Percentiles rank a stretch among this genome's conserved stretches.
Evolutionary conservation across 2,113 vertebrate species (phyloP).

Genomic region (Brachyhypopomus gauderio): DNA sequence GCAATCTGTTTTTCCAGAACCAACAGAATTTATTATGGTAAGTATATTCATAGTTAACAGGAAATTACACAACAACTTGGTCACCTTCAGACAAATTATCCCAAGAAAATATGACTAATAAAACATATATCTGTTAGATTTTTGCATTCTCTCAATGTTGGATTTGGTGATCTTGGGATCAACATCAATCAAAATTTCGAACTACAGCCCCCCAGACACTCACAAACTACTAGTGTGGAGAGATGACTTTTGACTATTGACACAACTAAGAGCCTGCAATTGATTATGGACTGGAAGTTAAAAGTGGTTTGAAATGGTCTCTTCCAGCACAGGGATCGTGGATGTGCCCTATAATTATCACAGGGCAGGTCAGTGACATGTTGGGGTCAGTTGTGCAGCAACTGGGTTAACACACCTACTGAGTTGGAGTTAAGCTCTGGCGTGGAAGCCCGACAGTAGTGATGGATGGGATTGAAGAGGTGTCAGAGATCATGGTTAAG

Average conservation of each 20-base stretch:
- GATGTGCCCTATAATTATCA: constrained; percentile 80
- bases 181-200: too few species aligned
- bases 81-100: too few species aligned
- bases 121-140: too few species aligned
- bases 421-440: constrained; percentile 69
- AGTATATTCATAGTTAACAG: too few species aligned
- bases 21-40: too few species aligned
- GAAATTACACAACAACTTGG: too few species aligned
- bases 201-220: too few species aligned
- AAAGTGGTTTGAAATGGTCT: constrained; percentile 67
- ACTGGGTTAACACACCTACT: constrained; percentile 76
- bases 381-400: constrained; percentile 72
- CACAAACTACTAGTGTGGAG: too few species aligned
- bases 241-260: background rate
- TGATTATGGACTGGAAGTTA: constrained; percentile 49
- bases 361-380: constrained; percentile 70
- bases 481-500: constrained; percentile 58
- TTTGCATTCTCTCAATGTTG: too few species aligned
- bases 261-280: constrained; percentile 5
- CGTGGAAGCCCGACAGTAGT: constrained; percentile 55
- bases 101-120: too few species aligned
- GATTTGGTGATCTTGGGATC: too few species aligned
- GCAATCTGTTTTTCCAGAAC: too few species aligned
- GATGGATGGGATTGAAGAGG: constrained; percentile 63
- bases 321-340: constrained; percentile 63